Evolutionary conservation across 2,113 vertebrate genomes (phyloP), one percentile per base, ranked within the genome.

Genomic region (Microtus pennsylvanicus): DNA sequence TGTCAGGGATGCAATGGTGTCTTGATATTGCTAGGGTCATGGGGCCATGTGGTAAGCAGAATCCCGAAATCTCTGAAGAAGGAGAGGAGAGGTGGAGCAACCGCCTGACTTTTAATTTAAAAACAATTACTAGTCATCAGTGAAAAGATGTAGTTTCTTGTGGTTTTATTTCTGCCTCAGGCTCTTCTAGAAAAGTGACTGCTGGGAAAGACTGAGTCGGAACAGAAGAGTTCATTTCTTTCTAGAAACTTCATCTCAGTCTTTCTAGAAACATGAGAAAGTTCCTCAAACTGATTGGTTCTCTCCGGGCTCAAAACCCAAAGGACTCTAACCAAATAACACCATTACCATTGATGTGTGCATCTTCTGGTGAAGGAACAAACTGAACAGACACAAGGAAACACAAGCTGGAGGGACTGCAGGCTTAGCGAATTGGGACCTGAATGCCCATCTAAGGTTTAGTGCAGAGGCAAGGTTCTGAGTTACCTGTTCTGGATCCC

Each of bases 261-360:
- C 65, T 90, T 92, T 87, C 47, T 86, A 90, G 87, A 96, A 94
- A 93, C 74, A 76, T 81, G 28, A 94, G 28, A 65, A 72, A 81
- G 5, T n/a, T 93, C 30, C 50, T 11, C 26, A 69, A 14, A 61
- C 42, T 47, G 65, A 69, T 76, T 52, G 12, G 13, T 55, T 85
- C 78, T 89, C 13, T 69, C 38, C 47, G 45, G 52, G 93, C 50
- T 82, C 70, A 72, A 38, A 19, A 89, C 12, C 1, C 0, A 70
- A 94, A 89, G 26, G 35, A 61, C n/a, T 74, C n/a, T 80, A 50
- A 75, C 42, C 16, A 24, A 67, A 52, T 8, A n/a, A 87, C 67
- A n/a, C 55, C n/a, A 50, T 63, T 81, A n/a, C 7, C 12, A 50
- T 63, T 24, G 16, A 11, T 21, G 0, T 38, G 13, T 21, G 0